Evolutionary conservation across 2,888 invertebrate species (phyloP), one percentile per base, ranked within the genome.

Genomic region (Horisme vitalbata): DNA sequence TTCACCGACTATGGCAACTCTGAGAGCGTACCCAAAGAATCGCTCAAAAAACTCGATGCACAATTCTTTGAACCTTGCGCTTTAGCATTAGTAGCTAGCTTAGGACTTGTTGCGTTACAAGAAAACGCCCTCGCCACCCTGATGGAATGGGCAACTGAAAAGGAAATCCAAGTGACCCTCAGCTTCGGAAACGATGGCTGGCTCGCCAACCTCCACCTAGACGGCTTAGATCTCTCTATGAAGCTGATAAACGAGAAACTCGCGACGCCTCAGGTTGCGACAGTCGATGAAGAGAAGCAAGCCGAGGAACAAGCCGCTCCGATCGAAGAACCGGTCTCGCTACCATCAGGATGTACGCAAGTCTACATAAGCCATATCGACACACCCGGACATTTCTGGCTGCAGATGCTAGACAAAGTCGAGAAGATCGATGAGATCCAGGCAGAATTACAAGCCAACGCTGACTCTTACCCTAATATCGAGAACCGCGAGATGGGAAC

Each of bases 301-400:
- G 31, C 26, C 0, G 31, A 37, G 14, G 65, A 67, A 39, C 48
- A 60, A 4, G 13, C 7, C 11, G 64, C 75, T 7, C 48, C 65
- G 0, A 52, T 59, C 0, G 70, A 65, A 11, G 84, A 84, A 48
- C 80, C 80, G 0, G 55, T 74, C 3, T 77, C 83, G 0, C 52
- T 81, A 0, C 88, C 88, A 0, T 61, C 63, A 5, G 89, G 79
- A 18, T 83, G 83, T 56, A 71, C 78, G 0, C 85, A 88, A 41
- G 93, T 93, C 0, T 86, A 88, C 53, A 91, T 95, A 18, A 91
- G 93, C 52, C 95, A 95, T 59, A 91, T 93, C n/a, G 95, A 95
- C 67, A 92, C 92, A 30, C 95, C 95, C 0, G 93, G 92, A 23
- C 93, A 94, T 57, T 95, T 96, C 77, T 96, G 94, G 91, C 79